Percentiles rank a stretch among this genome's conserved stretches.
Evolutionary conservation across 2,113 vertebrate species (phyloP).

Genomic region (Ailurus styani): DNA sequence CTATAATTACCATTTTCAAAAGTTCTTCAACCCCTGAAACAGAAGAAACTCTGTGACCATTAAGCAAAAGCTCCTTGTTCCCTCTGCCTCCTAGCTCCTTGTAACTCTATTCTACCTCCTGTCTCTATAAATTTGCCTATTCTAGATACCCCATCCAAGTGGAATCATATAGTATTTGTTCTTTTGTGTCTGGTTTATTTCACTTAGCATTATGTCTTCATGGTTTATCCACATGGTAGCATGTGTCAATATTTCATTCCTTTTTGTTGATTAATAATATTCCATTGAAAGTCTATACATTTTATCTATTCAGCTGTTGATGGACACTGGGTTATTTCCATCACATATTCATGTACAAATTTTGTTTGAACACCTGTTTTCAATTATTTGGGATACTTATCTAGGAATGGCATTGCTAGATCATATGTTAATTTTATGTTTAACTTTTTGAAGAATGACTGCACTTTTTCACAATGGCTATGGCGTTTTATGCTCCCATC

Average conservation of each 20-base stretch:
- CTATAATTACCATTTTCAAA: background rate
- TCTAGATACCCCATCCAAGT: background rate
- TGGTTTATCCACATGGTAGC: background rate
- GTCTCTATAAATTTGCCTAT: background rate
- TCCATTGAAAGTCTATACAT: background rate
- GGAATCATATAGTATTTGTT: background rate
- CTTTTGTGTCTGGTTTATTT: background rate
- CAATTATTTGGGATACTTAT: background rate
- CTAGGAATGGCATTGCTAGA: background rate
- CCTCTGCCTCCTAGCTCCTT: background rate
- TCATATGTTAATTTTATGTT: background rate
- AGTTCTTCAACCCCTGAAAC: background rate
- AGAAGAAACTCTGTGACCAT: background rate
- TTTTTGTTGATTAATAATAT: background rate
- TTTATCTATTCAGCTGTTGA: background rate
- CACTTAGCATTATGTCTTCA: background rate
- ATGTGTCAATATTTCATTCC: background rate
- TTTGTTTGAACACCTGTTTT: background rate
- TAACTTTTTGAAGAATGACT: background rate
- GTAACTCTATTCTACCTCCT: background rate
- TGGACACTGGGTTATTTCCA: background rate
- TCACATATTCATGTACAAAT: background rate
- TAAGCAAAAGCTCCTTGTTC: background rate
- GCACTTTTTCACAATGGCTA: background rate
- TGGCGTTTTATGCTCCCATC: background rate